Percentiles rank a stretch among this genome's conserved stretches.
Evolutionary conservation across 1,140 invertebrate genomes (phyloP).

Genomic region (Solen grandis): DNA sequence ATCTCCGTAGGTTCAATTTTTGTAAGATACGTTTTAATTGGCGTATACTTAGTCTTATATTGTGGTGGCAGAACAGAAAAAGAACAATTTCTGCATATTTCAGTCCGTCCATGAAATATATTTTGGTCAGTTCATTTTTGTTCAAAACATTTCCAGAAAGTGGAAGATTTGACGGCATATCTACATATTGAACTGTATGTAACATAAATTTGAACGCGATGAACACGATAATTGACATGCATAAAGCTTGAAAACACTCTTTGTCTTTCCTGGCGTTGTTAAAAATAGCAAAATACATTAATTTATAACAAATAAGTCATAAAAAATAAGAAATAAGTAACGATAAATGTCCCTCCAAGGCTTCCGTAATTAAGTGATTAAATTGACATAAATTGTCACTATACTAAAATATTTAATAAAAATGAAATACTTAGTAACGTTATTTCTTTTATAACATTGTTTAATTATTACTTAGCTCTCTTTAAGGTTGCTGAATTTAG

Average conservation of each 20-base stretch:
- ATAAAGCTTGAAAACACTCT: background rate
- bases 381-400: too few relatives aligned
- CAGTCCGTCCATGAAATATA: conserved; percentile 30
- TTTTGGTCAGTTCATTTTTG: conserved; percentile 11
- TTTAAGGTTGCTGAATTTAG: too few relatives aligned
- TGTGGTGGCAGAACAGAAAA: conserved; percentile 16
- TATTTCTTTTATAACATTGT: too few relatives aligned
- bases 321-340: conserved; percentile 9
- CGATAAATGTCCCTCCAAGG: conserved; percentile 20
- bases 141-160: conserved; percentile 1
- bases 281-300: conserved; percentile 1
- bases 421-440: too few relatives aligned
- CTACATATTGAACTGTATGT: background rate
- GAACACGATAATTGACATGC: background rate
- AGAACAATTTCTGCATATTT: conserved; percentile 31
- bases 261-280: conserved; percentile 2
- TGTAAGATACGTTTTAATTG: conserved; percentile 34
- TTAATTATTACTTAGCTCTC: too few relatives aligned
- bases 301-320: conserved; percentile 23
- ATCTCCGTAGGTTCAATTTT: conserved; percentile 3
- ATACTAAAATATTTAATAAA: too few relatives aligned
- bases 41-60: conserved; percentile 18
- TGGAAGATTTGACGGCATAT: background rate
- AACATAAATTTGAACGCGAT: background rate
- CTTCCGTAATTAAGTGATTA: conserved; percentile 11